A percentile compares a stretch with the other conserved stretches of the same genome.
These are phyloP conservation scores for Elgaria multicarinata DNA, from an alignment of 2,113 vertebrate genomes.

Conservation along the genomic window DNA sequence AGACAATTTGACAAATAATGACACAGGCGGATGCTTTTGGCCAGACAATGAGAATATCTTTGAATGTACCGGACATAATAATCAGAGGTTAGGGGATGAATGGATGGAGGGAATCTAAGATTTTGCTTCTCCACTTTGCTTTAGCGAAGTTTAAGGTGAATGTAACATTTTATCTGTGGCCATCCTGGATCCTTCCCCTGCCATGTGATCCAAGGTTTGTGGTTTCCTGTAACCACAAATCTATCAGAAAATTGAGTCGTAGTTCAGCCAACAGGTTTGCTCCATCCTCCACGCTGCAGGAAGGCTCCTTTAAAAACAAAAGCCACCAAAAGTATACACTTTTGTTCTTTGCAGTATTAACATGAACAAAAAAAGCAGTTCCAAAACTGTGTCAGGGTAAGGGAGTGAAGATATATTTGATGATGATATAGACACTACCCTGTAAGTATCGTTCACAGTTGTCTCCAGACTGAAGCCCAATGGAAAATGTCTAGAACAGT, in stretches of 20 bases:
- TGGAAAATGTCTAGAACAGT: too few relatives aligned
- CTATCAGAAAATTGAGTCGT: background rate
- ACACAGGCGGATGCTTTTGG: slow-evolving; percentile 30
- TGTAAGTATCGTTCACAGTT: too few relatives aligned
- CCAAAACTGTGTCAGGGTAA: too few relatives aligned
- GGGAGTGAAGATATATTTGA: too few relatives aligned
- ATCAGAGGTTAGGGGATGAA: too few relatives aligned
- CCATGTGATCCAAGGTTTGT: too few relatives aligned
- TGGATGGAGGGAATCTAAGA: background rate
- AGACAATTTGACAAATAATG: slow-evolving; percentile 65
- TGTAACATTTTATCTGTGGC: background rate
- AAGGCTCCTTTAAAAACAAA: too few relatives aligned
- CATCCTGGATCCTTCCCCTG: background rate
- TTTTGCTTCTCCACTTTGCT: background rate
- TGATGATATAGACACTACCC: too few relatives aligned
- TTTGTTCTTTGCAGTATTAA: too few relatives aligned
- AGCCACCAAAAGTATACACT: too few relatives aligned
- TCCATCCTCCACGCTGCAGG: background rate
- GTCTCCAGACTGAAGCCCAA: too few relatives aligned
- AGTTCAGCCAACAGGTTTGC: background rate
- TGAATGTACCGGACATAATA: slow-evolving; percentile 9
- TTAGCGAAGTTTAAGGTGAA: background rate
- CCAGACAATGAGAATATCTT: slow-evolving; percentile 46
- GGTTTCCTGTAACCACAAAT: background rate
- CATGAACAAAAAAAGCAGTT: too few relatives aligned